These are phyloP conservation scores for Zoanthus gigantus DNA, from an alignment of 92 coral and sea anemone species.

Conservation along the genomic window DNA sequence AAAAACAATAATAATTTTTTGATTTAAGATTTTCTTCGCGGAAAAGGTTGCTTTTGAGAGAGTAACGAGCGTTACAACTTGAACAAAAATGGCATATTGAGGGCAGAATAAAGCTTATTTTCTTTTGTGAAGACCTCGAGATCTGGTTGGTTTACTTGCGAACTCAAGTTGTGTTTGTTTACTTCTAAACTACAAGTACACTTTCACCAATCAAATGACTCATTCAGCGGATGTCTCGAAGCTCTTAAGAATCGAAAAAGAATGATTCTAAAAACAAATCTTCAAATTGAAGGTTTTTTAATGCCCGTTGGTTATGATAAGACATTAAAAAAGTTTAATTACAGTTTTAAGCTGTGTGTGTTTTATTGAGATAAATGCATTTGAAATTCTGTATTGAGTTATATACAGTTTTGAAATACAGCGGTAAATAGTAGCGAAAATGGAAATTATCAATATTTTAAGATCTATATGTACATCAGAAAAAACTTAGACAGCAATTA, in stretches of 20 bases:
- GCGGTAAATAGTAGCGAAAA: too few relatives aligned
- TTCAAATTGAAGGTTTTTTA: too few relatives aligned
- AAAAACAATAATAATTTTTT: background rate
- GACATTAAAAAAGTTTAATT: too few relatives aligned
- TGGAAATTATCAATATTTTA: too few relatives aligned
- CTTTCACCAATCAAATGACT: conserved; percentile 18
- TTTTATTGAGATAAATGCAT: too few relatives aligned
- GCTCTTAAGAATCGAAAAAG: background rate
- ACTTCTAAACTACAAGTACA: conserved; percentile 23
- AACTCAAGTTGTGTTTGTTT: conserved; percentile 31
- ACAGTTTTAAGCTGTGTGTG: too few relatives aligned
- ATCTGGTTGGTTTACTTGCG: background rate
- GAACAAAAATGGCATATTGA: conserved; percentile 4
- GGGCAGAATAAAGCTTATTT: background rate
- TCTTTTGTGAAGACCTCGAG: background rate
- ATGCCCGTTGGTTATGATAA: too few relatives aligned
- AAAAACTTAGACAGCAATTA: too few relatives aligned
- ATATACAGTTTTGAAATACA: too few relatives aligned
- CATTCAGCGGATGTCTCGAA: background rate
- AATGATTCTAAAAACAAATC: background rate
- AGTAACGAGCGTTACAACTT: background rate
- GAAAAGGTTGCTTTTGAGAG: background rate
- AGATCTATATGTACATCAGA: too few relatives aligned
- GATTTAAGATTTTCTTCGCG: background rate
- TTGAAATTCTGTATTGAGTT: too few relatives aligned